Evolutionary conservation across 2,888 invertebrate genomes (phyloP).

Genomic region (Xestia xanthographa): DNA sequence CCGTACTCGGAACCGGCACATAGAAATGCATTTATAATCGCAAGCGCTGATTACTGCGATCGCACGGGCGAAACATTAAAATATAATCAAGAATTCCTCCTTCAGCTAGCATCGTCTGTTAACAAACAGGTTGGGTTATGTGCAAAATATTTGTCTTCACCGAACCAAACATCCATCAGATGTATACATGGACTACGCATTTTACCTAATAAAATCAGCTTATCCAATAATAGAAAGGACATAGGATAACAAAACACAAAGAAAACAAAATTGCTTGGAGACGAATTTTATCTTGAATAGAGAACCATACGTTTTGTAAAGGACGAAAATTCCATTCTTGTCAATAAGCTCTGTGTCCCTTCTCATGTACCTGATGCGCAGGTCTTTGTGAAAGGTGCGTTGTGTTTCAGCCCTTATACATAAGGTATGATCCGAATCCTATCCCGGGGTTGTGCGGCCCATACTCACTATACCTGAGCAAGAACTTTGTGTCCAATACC

Average conservation of each 20-base stretch:
- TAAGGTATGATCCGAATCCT: slow-evolving; percentile 86
- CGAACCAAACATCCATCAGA: neutral
- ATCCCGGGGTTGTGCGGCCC: slow-evolving; percentile 84
- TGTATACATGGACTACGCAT: slow-evolving; percentile 11
- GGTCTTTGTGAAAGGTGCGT: slow-evolving; percentile 59
- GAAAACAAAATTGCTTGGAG: slow-evolving; percentile 68
- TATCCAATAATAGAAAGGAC: slow-evolving; percentile 54
- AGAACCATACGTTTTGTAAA: slow-evolving; percentile 70
- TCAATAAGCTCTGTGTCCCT: slow-evolving; percentile 70
- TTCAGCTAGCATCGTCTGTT: slow-evolving; percentile 81
- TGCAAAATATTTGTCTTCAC: neutral
- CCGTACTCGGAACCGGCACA: slow-evolving; percentile 73
- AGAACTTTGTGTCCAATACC: slow-evolving; percentile 84
- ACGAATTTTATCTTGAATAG: slow-evolving; percentile 70
- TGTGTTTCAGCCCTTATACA: slow-evolving; percentile 84
- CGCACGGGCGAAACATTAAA: slow-evolving; percentile 82
- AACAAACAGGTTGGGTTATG: slow-evolving; percentile 74
- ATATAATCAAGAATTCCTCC: slow-evolving; percentile 86
- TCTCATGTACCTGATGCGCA: slow-evolving; percentile 60
- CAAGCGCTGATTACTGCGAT: slow-evolving; percentile 85
- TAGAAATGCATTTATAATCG: slow-evolving; percentile 81
- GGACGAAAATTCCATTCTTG: slow-evolving; percentile 72
- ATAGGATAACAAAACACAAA: slow-evolving; percentile 63
- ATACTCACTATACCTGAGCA: slow-evolving; percentile 84
- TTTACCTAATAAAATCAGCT: slow-evolving; percentile 42